These are phyloP conservation scores for Passer domesticus DNA, from an alignment of 2,113 vertebrate genomes.

Conservation along the genomic window DNA sequence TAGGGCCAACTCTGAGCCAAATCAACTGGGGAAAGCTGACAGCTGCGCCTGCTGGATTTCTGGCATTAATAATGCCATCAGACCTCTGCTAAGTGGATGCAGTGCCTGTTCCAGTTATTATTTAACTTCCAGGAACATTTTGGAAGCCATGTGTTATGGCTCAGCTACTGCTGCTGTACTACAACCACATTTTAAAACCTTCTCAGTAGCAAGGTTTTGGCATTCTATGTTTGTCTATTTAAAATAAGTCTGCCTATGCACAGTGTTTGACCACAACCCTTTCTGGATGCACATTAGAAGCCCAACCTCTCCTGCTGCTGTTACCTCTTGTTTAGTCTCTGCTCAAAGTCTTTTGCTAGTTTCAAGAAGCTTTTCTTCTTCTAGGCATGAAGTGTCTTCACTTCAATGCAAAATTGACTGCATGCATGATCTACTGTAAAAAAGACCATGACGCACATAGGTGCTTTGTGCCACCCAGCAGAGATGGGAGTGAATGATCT, in stretches of 20 bases:
- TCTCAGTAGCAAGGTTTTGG: conserved; percentile 22
- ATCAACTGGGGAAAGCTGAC: conserved; percentile 23
- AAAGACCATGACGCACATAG: background rate
- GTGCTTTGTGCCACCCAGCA: background rate
- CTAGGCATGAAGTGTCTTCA: background rate
- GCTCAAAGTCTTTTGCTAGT: background rate
- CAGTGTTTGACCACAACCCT: background rate
- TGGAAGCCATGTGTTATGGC: conserved; percentile 19
- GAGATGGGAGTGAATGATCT: background rate
- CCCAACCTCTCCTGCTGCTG: background rate
- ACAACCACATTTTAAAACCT: background rate
- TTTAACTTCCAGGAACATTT: conserved; percentile 61
- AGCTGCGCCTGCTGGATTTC: background rate
- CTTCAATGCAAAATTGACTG: background rate
- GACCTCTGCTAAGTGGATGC: conserved; percentile 23
- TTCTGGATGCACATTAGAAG: background rate
- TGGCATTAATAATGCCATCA: conserved; percentile 49
- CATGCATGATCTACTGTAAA: background rate
- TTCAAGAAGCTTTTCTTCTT: background rate
- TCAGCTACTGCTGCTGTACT: background rate
- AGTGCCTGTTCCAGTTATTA: conserved; percentile 52
- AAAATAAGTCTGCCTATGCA: background rate
- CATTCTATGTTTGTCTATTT: background rate
- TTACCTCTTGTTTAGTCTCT: background rate
- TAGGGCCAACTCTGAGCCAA: background rate